phyloP scores from a whole-genome alignment of 2,888 invertebrate genomes.

The Teleiodes luculella region DNA sequence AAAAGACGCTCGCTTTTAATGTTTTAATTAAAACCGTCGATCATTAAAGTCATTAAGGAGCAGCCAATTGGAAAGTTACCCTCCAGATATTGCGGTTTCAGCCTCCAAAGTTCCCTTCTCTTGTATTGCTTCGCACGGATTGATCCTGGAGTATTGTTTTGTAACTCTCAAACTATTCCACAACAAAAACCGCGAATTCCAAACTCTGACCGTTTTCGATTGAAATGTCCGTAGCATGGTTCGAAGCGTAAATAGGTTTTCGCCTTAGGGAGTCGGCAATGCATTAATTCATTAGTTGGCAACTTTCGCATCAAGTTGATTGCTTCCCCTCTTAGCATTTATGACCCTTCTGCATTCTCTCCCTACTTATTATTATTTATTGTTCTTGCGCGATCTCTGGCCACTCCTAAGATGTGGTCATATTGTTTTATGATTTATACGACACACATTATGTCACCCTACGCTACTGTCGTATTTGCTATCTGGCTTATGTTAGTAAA shows the following conservation, averaged over 20 bases:
- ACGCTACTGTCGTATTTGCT: neutral
- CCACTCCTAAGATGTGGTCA: constrained; percentile 4
- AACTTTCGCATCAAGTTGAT: constrained; percentile 11
- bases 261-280: neutral
- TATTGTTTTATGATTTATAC: constrained; percentile 9
- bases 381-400: neutral
- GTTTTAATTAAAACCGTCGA: constrained; percentile 8
- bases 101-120: constrained; percentile 25
- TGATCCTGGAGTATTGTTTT: constrained; percentile 34
- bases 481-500: neutral
- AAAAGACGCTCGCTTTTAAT: constrained; percentile 9
- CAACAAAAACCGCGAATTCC: constrained; percentile 50
- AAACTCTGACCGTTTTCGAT: constrained; percentile 38
- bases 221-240: constrained; percentile 30
- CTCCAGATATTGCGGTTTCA: constrained; percentile 12
- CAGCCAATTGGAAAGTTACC: constrained; percentile 1
- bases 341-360: constrained; percentile 1
- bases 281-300: constrained; percentile 10
- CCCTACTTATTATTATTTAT: constrained; percentile 8
- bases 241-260: constrained; percentile 1
- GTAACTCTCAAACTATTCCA: constrained; percentile 43
- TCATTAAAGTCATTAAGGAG: neutral
- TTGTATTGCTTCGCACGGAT: constrained; percentile 30
- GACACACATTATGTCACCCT: constrained; percentile 4
- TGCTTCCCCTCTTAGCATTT: constrained; percentile 2